These are phyloP conservation scores for Mus pahari DNA, from an alignment of 2,113 vertebrate species.

Conservation along the genomic window DNA sequence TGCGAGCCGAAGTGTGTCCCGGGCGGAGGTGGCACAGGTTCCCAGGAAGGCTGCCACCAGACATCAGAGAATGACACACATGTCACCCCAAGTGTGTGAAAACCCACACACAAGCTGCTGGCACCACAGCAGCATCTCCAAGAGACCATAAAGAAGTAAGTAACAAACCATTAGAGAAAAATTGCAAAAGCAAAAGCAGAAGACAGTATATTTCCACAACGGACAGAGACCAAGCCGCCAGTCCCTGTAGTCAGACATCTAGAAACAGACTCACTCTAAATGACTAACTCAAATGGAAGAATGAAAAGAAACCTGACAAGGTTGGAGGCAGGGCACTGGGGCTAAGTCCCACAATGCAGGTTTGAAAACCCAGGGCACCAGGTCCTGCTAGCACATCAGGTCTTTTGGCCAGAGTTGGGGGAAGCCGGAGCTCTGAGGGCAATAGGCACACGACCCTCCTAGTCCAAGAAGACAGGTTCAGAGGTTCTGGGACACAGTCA, in stretches of 20 bases:
- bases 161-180: not conserved
- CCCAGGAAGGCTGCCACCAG: not conserved
- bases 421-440: not conserved
- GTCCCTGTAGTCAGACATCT: not conserved
- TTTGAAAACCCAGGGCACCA: not conserved
- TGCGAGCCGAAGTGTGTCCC: not conserved
- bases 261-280: conserved; percentile 35
- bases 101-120: conserved; percentile 9
- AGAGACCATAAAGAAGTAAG: not conserved
- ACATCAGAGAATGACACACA: not conserved
- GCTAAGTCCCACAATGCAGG: not conserved
- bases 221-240: not conserved
- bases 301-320: not conserved
- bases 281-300: conserved; percentile 13
- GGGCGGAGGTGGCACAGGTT: not conserved
- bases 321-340: not conserved
- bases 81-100: not conserved
- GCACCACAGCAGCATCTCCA: not conserved
- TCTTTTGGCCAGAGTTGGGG: not conserved
- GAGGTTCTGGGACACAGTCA: not conserved
- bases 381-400: not conserved
- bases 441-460: not conserved
- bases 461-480: conserved; percentile 22
- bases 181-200: not conserved
- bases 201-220: not conserved